These are phyloP conservation scores for Phasia obesa DNA, from an alignment of 2,888 invertebrate species.

Conservation along the genomic window DNA sequence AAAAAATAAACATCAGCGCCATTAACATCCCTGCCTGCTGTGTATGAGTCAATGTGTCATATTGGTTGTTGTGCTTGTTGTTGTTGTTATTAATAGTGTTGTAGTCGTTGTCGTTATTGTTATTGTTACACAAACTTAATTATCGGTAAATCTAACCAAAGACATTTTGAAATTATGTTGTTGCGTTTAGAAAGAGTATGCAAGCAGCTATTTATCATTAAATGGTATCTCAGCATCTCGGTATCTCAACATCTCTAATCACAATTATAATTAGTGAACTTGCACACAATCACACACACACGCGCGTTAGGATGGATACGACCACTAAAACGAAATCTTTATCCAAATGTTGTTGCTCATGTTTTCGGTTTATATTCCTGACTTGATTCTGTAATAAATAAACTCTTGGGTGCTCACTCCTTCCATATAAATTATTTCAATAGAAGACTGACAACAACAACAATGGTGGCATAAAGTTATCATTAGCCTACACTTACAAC, in stretches of 20 bases:
- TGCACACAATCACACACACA: neutral
- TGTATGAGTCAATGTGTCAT: constrained; percentile 11
- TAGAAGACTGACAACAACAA: constrained; percentile 4
- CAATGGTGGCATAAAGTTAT: neutral
- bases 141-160: constrained; percentile 68
- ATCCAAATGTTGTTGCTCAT: constrained; percentile 17
- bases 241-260: constrained; percentile 70
- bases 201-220: constrained; percentile 65
- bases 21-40: constrained; percentile 46
- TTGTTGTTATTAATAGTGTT: constrained; percentile 6
- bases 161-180: constrained; percentile 69
- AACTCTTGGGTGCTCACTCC: constrained; percentile 13
- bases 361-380: neutral
- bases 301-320: neutral
- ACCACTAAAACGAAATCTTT: constrained; percentile 26
- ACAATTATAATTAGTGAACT: constrained; percentile 69
- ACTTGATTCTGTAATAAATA: constrained; percentile 12
- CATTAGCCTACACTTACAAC: constrained; percentile 16
- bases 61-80: constrained; percentile 12
- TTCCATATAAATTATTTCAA: constrained; percentile 25
- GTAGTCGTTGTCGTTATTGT: constrained; percentile 29
- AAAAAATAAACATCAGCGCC: neutral
- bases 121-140: constrained; percentile 66
- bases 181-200: constrained; percentile 61
- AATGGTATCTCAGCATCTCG: constrained; percentile 67